A percentile compares a stretch with the other conserved stretches of the same genome.
Evolutionary conservation across 2,888 invertebrate species (phyloP).

Genomic region (Eupelmus urozonus): DNA sequence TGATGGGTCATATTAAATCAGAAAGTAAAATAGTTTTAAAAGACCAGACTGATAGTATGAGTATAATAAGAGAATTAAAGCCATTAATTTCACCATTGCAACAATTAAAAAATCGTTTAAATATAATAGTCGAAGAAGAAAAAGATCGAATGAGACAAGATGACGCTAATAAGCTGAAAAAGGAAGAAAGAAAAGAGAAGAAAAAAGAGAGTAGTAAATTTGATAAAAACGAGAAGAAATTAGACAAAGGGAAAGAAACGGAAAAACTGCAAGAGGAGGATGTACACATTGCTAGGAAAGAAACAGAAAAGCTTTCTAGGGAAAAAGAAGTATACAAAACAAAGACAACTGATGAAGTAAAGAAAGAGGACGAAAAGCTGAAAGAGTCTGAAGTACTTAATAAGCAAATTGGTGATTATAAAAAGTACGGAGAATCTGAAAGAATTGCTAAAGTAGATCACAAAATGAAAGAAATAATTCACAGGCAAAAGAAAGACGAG

Average conservation of each 20-base stretch:
- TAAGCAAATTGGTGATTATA: no score
- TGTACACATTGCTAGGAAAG: no score
- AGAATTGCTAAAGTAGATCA: conserved; percentile 65
- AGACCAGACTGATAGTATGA: not conserved
- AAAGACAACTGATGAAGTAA: conserved; percentile 64
- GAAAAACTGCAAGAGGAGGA: conserved; percentile 54
- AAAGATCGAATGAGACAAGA: conserved; percentile 31
- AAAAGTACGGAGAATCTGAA: conserved; percentile 64
- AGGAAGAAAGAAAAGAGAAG: no score
- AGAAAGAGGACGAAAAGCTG: conserved; percentile 64
- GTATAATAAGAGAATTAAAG: not conserved
- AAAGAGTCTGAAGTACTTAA: conserved; percentile 69
- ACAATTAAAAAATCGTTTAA: conserved; percentile 60
- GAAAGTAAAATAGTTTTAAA: not conserved
- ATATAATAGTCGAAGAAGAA: conserved; percentile 48
- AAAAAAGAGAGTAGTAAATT: no score
- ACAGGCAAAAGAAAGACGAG: not conserved
- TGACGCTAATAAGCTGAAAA: conserved; percentile 18
- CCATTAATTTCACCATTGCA: conserved; percentile 54
- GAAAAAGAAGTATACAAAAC: conserved; percentile 59
- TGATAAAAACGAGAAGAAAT: conserved; percentile 59
- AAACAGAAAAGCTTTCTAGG: conserved; percentile 34
- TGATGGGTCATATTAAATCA: not conserved
- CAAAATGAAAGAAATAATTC: conserved; percentile 61
- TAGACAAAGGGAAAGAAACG: conserved; percentile 60